phyloP scores from a whole-genome alignment of 1,140 invertebrate genomes.

The Eriosoma lanigerum region DNA sequence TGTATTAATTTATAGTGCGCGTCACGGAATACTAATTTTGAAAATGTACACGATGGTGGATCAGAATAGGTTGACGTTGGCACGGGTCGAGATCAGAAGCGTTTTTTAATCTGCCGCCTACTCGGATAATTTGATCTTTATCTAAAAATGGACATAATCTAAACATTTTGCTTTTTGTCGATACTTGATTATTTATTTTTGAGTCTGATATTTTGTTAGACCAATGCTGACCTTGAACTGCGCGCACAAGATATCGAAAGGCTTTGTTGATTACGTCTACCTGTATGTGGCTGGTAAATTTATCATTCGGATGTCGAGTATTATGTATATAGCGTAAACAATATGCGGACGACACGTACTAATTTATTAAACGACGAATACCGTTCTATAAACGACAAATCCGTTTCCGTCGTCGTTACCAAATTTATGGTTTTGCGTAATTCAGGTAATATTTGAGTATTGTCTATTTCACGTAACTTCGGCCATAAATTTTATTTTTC shows the following conservation, averaged over 20 bases:
- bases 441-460: neutral
- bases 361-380: neutral
- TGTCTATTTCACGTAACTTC: too few species aligned
- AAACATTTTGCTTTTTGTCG: constrained; percentile 20
- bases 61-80: neutral
- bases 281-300: neutral
- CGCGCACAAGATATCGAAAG: neutral
- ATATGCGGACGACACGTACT: neutral
- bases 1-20: neutral
- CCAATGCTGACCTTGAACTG: neutral
- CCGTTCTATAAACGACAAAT: neutral
- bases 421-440: neutral
- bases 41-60: neutral
- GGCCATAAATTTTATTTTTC: neutral
- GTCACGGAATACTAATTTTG: neutral
- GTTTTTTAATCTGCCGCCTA: too few species aligned
- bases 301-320: too few species aligned
- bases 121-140: too few species aligned
- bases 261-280: neutral
- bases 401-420: neutral
- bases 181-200: neutral
- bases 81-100: neutral
- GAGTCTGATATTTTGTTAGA: neutral
- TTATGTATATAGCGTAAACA: too few species aligned
- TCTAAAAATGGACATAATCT: too few species aligned